Evolutionary conservation across 2,888 invertebrate species (phyloP).

Genomic region (Tolmerus cingulatus): DNA sequence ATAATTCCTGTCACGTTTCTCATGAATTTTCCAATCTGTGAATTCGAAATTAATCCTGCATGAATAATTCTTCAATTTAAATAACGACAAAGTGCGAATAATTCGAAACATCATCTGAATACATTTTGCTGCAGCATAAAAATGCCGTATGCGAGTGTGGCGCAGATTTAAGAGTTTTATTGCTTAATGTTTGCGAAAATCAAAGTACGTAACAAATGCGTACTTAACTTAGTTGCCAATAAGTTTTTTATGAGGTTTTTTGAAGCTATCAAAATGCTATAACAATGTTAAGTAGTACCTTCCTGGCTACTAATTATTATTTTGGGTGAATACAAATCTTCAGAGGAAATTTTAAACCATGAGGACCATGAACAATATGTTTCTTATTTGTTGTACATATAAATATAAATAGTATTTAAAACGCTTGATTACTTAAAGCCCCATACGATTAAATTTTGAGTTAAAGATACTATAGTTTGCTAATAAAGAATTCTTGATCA

Average conservation of each 20-base stretch:
- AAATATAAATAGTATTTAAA: too few species aligned
- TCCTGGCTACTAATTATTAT: too few species aligned
- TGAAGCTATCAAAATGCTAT: neutral
- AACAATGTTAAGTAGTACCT: too few species aligned
- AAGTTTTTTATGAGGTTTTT: neutral
- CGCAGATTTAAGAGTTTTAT: neutral
- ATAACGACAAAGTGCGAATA: neutral
- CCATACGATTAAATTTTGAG: too few species aligned
- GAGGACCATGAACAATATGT: too few species aligned
- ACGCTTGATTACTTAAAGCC: too few species aligned
- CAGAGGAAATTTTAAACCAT: too few species aligned
- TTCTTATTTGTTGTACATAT: too few species aligned
- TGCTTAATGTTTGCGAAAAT: constrained; percentile 1
- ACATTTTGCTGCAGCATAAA: neutral
- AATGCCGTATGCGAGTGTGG: neutral
- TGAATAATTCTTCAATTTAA: constrained; percentile 17
- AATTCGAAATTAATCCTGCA: neutral
- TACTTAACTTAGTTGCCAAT: neutral
- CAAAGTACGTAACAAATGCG: neutral
- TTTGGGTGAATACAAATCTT: too few species aligned
- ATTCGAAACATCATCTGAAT: neutral
- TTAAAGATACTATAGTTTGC: too few species aligned
- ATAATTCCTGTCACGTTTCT: neutral
- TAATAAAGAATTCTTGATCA: too few species aligned
- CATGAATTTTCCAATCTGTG: constrained; percentile 7